Evolutionary conservation across 53 echinoderm and acorn worm species (phyloP), one percentile per base, ranked within the genome.

Genomic region (Echinarachnius parma): DNA sequence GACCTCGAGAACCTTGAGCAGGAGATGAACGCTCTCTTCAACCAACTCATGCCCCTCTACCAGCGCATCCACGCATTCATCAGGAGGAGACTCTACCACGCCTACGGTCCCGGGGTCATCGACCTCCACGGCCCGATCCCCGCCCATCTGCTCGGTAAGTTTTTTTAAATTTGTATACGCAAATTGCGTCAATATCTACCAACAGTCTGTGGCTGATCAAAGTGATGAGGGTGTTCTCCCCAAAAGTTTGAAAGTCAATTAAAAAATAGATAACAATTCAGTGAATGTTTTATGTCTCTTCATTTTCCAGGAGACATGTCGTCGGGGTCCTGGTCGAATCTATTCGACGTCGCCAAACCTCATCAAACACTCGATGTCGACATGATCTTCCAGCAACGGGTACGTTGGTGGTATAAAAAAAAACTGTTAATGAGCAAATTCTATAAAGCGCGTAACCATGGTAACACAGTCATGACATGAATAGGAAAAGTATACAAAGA

Each of bases 281-380:
- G n/a, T n/a, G n/a, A n/a, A n/a, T n/a, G n/a, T n/a, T n/a, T n/a
- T n/a, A n/a, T n/a, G n/a, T n/a, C n/a, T 50, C 4, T 10, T n/a
- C 20, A 15, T 50, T 16, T 16, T 46, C 16, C 69, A 69, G 69
- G 69, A 3, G 69, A 53, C 4, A 69, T 69, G 50, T 69, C 50
- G 69, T 69, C 69, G 1, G 22, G 52, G 5, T 52, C 69, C 30
- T 72, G 74, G 74, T 54, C 56, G 16, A 56, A 72, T 46, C 37
- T 72, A 8, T 72, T 56, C 57, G 56, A 72, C 55, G 57, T 56
- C 74, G 74, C 44, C n/a, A 72, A 72, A 39, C 74, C 74, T 3
- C 39, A 36, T 57, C 4, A 54, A 8, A 19, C 21, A 8, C 9
- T 9, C 18, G 57, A 37, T n/a, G 39, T 21, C 28, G 57, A 36